A percentile compares a stretch with the other conserved stretches of the same genome.
Conservation (phyloP, 2,113 vertebrate species). For the Ancistrus triradiatus region DNA sequence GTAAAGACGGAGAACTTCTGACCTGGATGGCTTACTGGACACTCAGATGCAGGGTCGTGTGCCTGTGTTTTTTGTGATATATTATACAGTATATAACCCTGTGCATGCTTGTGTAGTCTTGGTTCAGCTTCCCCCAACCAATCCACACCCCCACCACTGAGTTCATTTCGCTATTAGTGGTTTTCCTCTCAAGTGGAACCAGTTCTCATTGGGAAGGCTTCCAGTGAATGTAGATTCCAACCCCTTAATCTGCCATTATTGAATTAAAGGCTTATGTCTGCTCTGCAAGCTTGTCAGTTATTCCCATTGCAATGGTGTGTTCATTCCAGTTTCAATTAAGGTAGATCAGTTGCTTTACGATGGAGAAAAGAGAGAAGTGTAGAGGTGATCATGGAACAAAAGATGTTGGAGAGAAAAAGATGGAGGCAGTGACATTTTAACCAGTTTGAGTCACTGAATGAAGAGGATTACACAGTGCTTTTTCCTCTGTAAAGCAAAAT, state of each 20-base stretch:
- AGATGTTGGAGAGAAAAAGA: neutral
- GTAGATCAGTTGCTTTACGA: conserved; percentile 45
- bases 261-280: conserved; percentile 66
- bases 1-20: too few relatives aligned
- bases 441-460: conserved; percentile 9
- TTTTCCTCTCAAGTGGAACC: conserved; percentile 56
- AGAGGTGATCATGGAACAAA: conserved; percentile 33
- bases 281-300: conserved; percentile 56
- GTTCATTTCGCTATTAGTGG: conserved; percentile 17
- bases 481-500: neutral
- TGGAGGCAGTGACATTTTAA: neutral
- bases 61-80: too few relatives aligned
- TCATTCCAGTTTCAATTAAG: conserved; percentile 57
- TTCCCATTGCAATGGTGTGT: conserved; percentile 55
- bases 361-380: conserved; percentile 18
- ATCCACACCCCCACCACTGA: too few relatives aligned
- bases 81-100: too few relatives aligned
- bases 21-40: too few relatives aligned
- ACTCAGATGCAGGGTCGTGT: too few relatives aligned
- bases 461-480: conserved; percentile 37
- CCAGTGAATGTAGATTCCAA: conserved; percentile 61
- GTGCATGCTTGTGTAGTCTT: too few relatives aligned
- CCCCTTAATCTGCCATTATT: conserved; percentile 70
- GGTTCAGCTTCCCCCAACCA: neutral
- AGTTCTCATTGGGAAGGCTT: conserved; percentile 51